Conservation (phyloP, 2,113 vertebrate species). For the Danio rerio region GRCz12tu NC_133176.1:7716501-7717000, state of each 20-base stretch:
- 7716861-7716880: too few relatives aligned
- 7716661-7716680: neutral
- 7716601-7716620: conserved; percentile 35
- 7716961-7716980: neutral
- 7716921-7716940: neutral
- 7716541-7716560: neutral
- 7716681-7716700: too few relatives aligned
- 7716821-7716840: too few relatives aligned
- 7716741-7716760: too few relatives aligned
- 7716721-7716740: too few relatives aligned
- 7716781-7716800: too few relatives aligned
- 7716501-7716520: conserved; percentile 62
- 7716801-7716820: too few relatives aligned
- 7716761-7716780: too few relatives aligned
- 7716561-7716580: conserved; percentile 43
- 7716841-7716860: too few relatives aligned
- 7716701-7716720: too few relatives aligned
- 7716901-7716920: neutral
- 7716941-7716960: neutral
- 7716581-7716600: conserved; percentile 8
- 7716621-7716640: neutral
- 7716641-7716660: neutral
- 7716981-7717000: neutral
- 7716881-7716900: too few relatives aligned
- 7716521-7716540: conserved; percentile 48